A percentile compares a stretch with the other conserved stretches of the same genome.
Conservation (phyloP, 2,113 vertebrate genomes). For the Pycnonotus jocosus region DNA sequence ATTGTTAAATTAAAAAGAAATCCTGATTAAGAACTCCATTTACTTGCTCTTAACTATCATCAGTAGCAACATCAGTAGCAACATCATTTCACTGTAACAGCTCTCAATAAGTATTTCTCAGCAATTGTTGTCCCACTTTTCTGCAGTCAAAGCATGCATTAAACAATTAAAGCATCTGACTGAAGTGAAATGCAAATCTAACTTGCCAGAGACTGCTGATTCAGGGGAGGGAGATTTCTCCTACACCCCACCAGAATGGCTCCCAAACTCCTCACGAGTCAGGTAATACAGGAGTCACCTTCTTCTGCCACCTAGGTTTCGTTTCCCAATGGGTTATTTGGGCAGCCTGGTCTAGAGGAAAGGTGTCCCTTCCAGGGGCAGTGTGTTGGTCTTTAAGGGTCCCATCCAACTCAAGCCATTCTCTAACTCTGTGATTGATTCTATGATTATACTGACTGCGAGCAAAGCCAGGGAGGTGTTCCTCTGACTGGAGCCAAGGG, state of each 20-base stretch:
- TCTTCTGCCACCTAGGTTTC: background rate
- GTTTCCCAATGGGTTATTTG: background rate
- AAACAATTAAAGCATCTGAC: background rate
- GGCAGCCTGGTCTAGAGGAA: background rate
- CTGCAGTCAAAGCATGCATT: background rate
- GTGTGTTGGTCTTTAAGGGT: background rate
- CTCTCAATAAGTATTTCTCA: background rate
- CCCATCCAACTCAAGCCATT: background rate
- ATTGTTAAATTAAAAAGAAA: background rate
- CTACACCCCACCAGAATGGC: background rate
- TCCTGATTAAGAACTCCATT: background rate
- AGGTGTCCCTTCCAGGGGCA: background rate
- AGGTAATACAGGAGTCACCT: background rate
- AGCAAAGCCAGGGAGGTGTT: background rate
- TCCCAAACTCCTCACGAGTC: background rate
- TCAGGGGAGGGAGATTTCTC: background rate
- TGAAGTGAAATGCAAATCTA: background rate
- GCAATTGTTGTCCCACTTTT: background rate
- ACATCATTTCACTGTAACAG: background rate
- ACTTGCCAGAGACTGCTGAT: background rate
- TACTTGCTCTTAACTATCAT: background rate
- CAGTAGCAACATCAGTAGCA: background rate
- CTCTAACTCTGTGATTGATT: background rate
- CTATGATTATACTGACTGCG: background rate
- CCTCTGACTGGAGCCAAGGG: background rate